Base-by-base conservation (phyloP, 2,888 invertebrate genomes). In the Acholoe squamosa region DNA sequence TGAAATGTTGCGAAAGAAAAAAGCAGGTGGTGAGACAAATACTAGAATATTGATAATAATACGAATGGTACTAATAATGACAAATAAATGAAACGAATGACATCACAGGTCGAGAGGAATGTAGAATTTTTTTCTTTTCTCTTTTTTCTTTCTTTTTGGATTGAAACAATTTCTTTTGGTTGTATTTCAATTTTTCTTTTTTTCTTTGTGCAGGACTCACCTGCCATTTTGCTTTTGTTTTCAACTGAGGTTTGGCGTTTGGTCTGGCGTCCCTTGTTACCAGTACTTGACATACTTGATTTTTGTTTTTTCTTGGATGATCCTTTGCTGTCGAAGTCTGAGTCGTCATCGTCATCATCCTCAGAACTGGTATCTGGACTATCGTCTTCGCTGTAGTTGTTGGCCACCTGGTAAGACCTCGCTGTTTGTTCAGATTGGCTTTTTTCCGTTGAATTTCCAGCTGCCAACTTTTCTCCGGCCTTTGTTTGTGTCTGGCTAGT, bases 221-320 rank as follows among this genome's bases (percentile, higher is more conserved):
- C 93, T 92, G 93, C 94, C 71, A 94, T 94, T 93, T 94, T 94
- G 77, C 93, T 93, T 91, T 91, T 91, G 89, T 92, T 94, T 91
- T 94, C 94, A 43, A 93, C 92, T 22, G 94, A 94, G 28, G 92
- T 91, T n/a, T 91, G 90, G 31, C 93, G 89, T 56, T 93, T 93
- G 89, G 92, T 93, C 88, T 93, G 91, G 89, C 92, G 61, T 67
- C 89, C 25, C 89, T 89, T 89, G 89, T 86, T 86, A 86, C 54
- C 56, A 86, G 86, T 28, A 86, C 54, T 52, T 25, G 86, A 86
- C 86, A 86, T 86, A 86, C 86, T 86, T 86, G 86, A 86, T 54
- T 86, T 86, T 86, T 86, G 52, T 56, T 86, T 86, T 31, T 56
- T 86, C 54, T 52, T 10, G 3, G 86, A 54, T 86, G 5, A 0